Evolutionary conservation across 2,797 vertebrate genomes (phyloP), one percentile per base, ranked within the genome.

Genomic region (Rhincodon typus): DNA sequence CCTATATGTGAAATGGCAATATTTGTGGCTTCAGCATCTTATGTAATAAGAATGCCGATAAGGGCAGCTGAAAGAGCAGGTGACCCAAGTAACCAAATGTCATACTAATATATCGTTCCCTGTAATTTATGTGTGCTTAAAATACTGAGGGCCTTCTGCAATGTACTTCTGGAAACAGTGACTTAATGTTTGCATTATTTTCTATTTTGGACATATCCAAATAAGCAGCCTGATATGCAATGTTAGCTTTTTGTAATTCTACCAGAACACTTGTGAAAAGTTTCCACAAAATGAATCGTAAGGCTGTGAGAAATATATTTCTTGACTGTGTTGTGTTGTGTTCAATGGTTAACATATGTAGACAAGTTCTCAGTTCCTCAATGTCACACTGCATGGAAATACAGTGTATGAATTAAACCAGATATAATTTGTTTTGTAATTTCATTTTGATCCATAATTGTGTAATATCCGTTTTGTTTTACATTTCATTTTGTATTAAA

Each of bases 161-260:
- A 13, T 19, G 70, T 25, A 74, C 46, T n/a, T 77, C 46, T 95
- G 72, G 70, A 77, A n/a, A 21, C 34, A 50, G 42, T 53, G 70
- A 72, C 27, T 77, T 77, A 72, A 19, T 53, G 70, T 77, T 95
- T 77, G 69, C 46, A 53, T 10, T 95, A 34, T 94, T 95, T n/a
- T 46, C 42, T 94, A 25, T 72, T 27, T 94, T 50, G 42, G 42
- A 30, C 69, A 70, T 30, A 10, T 74, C 94, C 25, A 19, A 74
- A 94, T 72, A 25, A 19, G 67, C 69, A 72, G 42, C 67, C 67
- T 74, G 23, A 94, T 74, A 94, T 34, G 94, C 67, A 94, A 94
- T 94, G 94, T 53, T 57, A 95, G 70, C 82, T 77, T 94, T 94
- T 72, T 94, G 93, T 94, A 94, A 46, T 94, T 77, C 42, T 77